Evolutionary conservation across 1,140 invertebrate genomes (phyloP), one percentile per base, ranked within the genome.

Genomic region (Agraylea sexmaculata): DNA sequence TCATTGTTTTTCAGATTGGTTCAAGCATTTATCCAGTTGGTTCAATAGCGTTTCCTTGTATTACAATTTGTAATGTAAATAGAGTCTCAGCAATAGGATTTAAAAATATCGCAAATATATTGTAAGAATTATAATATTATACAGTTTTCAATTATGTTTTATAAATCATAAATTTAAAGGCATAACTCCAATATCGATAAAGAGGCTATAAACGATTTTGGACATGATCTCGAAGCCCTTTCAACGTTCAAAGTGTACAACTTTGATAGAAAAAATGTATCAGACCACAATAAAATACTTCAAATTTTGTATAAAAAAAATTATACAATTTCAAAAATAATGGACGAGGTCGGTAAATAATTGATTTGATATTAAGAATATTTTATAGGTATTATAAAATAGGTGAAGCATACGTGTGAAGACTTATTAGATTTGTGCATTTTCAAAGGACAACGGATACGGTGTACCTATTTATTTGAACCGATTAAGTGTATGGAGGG

Each of bases 41-140:
- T 30, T 27, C 45, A 18, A 29, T 49, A 1, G 15, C 5, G 8
- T 49, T 45, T 42, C 47, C 47, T 3, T 42, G 43, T 20, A 19
- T 49, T 6, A 45, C 43, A 12, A 32, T 49, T 8, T 49, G 47
- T 17, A 40, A 45, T 43, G 38, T 45, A n/a, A 49, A 49, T 23
- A 49, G 43, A 45, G 47, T 49, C 11, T 49, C 47, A 1, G 42
- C 20, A 31, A 45, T 35, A 5, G 37, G 37, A 15, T 49, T 49
- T 37, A 16, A 45, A 36, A 30, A 30, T 1, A 42, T 49, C 10
- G 10, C 6, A 11, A 32, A 31, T 16, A 39, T 49, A 21, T 40
- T 49, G 46, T 49, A 39, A 42, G 42, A 23, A 16, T 19, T 35
- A 31, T 13, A 1, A 33, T 11, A 8, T 28, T 22, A 42, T 33